Evolutionary conservation across 2,113 vertebrate species (phyloP), one percentile per base, ranked within the genome.

Genomic region (Callorhinus ursinus): DNA sequence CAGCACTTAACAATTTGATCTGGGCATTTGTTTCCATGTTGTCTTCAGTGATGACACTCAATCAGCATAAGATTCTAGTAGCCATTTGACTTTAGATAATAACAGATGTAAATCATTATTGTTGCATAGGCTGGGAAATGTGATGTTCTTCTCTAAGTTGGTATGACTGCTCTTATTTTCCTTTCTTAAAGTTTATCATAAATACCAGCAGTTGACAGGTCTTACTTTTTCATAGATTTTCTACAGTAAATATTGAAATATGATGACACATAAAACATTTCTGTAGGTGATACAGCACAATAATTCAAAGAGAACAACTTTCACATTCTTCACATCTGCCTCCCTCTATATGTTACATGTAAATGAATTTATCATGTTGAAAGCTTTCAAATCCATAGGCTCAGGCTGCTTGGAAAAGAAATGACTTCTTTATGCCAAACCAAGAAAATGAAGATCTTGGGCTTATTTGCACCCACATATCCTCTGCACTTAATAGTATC

Each of bases 171-270:
- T 77, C 36, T 86, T 84, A 53, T 65, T 96, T 95, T 84, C 26
- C 33, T 93, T 80, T 81, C 61, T 97, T 74, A 95, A 92, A 77
- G 11, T 81, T 97, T 93, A 76, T 71, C 74, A 94, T 97, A 97
- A 90, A 97, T 96, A 97, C 65, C 28, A 95, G 19, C 51, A 88
- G 92, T 85, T 92, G 87, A 88, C 63, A 96, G 55, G 12, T 63
- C 28, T 86, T 85, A 21, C 63, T 92, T 95, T 96, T 87, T 84
- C 76, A 92, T 65, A 69, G 39, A 79, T 83, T 86, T 95, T 28
- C 49, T 71, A 36, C 0, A 92, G 72, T n/a, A 92, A 65, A 84
- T 80, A 84, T 39, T 92, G 80, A 95, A 83, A 97, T 84, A 96
- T 36, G 33, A 95, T 85, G 39, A 46, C 13, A 5, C 9, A 88